Conservation (phyloP, 1,140 invertebrate genomes). For the Akabosia matsudoensis region DNA sequence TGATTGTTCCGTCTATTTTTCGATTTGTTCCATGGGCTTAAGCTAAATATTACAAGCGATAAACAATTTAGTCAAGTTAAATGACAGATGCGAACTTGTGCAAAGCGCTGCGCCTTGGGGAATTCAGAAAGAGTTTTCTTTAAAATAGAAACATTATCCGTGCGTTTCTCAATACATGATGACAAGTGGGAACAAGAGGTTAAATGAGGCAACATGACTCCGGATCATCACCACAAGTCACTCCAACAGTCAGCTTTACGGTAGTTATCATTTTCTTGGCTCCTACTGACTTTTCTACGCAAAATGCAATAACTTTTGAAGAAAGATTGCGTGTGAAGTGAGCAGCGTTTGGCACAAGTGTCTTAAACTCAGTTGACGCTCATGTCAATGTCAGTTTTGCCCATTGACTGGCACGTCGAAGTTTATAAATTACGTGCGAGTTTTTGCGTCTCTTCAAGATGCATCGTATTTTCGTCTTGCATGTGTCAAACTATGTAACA, state of each 20-base stretch:
- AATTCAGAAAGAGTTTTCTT: too few species aligned
- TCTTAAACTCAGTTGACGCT: not conserved
- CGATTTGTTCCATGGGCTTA: too few species aligned
- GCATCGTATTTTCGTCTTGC: not conserved
- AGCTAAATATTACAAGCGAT: too few species aligned
- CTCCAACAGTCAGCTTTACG: too few species aligned
- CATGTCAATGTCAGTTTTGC: conserved; percentile 12
- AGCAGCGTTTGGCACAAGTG: not conserved
- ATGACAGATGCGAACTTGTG: too few species aligned
- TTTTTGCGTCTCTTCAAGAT: not conserved
- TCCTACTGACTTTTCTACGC: not conserved
- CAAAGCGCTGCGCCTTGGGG: too few species aligned
- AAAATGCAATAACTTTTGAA: not conserved
- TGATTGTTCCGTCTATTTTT: too few species aligned
- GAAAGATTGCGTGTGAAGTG: not conserved
- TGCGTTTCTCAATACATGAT: not conserved
- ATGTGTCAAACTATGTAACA: not conserved
- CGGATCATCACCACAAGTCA: not conserved
- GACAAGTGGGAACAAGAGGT: not conserved
- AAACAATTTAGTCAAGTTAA: too few species aligned
- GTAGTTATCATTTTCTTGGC: conserved; percentile 1
- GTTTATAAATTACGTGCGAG: conserved; percentile 2
- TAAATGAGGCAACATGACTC: conserved; percentile 7
- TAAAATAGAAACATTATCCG: too few species aligned
- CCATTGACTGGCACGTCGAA: not conserved